A percentile compares a stretch with the other conserved stretches of the same genome.
These are phyloP conservation scores for Lagocephalus sceleratus DNA, from an alignment of 2,797 vertebrate species.

Conservation along the genomic window DNA sequence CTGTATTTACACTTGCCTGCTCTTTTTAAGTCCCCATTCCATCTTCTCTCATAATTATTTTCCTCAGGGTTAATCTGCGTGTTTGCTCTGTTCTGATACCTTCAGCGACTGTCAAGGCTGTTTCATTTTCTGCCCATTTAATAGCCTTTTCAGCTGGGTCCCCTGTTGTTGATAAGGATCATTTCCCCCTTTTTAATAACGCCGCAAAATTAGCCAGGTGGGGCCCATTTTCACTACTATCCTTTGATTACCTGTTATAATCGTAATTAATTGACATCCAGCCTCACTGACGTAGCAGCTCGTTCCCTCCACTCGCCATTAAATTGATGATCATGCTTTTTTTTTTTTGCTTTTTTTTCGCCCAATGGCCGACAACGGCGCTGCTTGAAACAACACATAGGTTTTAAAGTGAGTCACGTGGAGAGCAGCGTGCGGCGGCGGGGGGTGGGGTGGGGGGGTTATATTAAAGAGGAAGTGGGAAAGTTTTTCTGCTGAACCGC, in stretches of 20 bases:
- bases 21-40: constrained; percentile 23
- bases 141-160: constrained; percentile 43
- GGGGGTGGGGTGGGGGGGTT: constrained; percentile 17
- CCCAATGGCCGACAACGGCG: not conserved
- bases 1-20: constrained; percentile 49
- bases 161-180: constrained; percentile 37
- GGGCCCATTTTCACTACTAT: constrained; percentile 43
- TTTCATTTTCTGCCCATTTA: constrained; percentile 52
- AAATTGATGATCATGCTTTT: constrained; percentile 39
- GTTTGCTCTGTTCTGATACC: constrained; percentile 51
- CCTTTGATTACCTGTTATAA: constrained; percentile 54
- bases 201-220: constrained; percentile 58
- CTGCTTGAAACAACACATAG: constrained; percentile 1
- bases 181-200: constrained; percentile 55
- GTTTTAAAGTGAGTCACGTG: constrained; percentile 21
- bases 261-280: constrained; percentile 54
- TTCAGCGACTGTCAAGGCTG: constrained; percentile 39
- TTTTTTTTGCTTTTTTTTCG: no score
- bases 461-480: constrained; percentile 33
- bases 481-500: constrained; percentile 32
- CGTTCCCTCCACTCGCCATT: constrained; percentile 34
- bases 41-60: constrained; percentile 35
- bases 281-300: constrained; percentile 34
- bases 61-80: constrained; percentile 62
- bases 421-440: constrained; percentile 19